Evolutionary conservation across 2,113 vertebrate genomes (phyloP), one percentile per base, ranked within the genome.

Genomic region (Cryptomyrus ogoouensis): DNA sequence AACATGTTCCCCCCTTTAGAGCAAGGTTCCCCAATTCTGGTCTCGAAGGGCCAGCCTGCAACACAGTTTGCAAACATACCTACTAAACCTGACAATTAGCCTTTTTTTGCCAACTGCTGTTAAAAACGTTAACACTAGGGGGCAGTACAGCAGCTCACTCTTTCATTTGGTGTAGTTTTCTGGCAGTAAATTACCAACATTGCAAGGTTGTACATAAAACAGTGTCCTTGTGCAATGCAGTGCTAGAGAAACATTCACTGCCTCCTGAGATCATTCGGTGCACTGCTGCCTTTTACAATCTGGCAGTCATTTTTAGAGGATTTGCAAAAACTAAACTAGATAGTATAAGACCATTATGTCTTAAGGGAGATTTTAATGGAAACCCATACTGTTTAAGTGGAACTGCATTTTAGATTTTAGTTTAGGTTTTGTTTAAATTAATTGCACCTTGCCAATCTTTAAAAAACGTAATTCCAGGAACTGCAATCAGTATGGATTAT

Each of bases 111-210:
- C 9, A 47, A 35, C 39, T 88, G 87, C 74, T 47, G 35, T 58
- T 89, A 15, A 70, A 84, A 7, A 89, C n/a, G 13, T 87, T 90
- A 93, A 96, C 96, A 96, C 96, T 94, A 97, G 96, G 96, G 96
- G 96, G 96, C 96, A 96, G 96, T 95, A 96, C 94, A 92, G 95
- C 92, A 93, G 95, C 95, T 95, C 95, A 17, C 53, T 77, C 49
- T 39, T 87, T 31, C 50, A 31, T 80, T 10, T 46, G 17, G n/a
- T 39, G 50, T 6, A 47, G 27, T n/a, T 70, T 27, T 12, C 42
- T 58, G 44, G n/a, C 50, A 42, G 74, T 80, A 19, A 80, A 39
- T 42, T 80, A 42, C 74, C 74, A 80, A 42, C 74, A 80, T 42
- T 80, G 74, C 74, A 49, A 44, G 49, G 46, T 12, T 89, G 47